Base-by-base conservation (phyloP, 2,113 vertebrate species). In the Lagopus muta region DNA sequence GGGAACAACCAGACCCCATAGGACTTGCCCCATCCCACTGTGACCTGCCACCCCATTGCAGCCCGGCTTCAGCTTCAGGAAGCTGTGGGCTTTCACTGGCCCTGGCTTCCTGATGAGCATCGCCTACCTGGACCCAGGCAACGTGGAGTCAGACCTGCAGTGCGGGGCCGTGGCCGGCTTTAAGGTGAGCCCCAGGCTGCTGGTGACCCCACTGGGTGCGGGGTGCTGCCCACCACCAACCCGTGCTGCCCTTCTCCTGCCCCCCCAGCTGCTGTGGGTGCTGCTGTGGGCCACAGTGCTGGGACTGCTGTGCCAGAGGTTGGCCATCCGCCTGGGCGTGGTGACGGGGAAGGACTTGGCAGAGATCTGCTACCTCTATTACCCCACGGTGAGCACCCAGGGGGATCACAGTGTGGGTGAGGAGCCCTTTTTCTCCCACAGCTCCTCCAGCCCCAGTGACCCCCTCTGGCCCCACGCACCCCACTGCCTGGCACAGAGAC, bases 91-190 rank as follows among this genome's bases (percentile, higher is more conserved):
- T 25, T 98, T 98, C 96, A 98, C 98, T 0, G 98, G 98, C 15
- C 98, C 98, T 0, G 98, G 98, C 5, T 98, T 98, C 86, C 97
- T 98, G 81, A 98, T 98, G 98, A 98, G 98, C 95, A 98, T 98
- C n/a, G 98, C 98, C 21, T 98, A 97, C 84, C 87, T 98, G 96
- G 98, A 98, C 78, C 98, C 98, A 0, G 98, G 98, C 52, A 98
- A 98, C 32, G 98, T 98, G 40, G 98, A 98, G 90, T 98, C 98
- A 0, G 98, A 98, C 69, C 97, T 98, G 69, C 98, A 98, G 71
- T 82, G 97, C 1, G 98, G 98, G 1, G 97, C 98, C 0, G 83
- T 96, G 27, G 98, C 98, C 0, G 97, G 97, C 54, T 98, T 98
- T 94, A 98, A 98, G 98, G 98, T 98, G 90, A 97, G 85, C 38